Evolutionary conservation across 2,113 vertebrate species (phyloP).

Genomic region (Rana temporaria): DNA sequence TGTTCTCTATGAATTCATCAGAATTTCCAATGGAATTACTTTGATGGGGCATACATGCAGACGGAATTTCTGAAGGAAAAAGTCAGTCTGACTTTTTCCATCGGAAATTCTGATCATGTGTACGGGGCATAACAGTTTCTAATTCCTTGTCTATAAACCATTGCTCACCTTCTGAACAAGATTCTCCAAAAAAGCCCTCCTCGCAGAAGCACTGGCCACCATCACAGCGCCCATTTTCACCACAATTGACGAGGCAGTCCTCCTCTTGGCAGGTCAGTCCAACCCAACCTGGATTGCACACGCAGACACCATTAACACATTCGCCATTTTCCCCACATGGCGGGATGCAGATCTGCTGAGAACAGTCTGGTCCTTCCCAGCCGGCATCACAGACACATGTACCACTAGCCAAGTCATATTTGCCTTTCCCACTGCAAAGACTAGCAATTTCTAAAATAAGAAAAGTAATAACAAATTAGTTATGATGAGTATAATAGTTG

Average conservation of each 20-base stretch:
- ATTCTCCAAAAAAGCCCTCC: conserved; percentile 78
- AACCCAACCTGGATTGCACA: conserved; percentile 73
- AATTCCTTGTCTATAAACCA: too few relatives aligned
- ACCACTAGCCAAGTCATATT: conserved; percentile 72
- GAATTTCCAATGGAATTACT: too few relatives aligned
- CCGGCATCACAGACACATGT: conserved; percentile 80
- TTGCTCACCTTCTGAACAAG: conserved; percentile 83
- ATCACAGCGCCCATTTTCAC: conserved; percentile 80
- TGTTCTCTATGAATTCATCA: too few relatives aligned
- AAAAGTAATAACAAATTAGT: not conserved
- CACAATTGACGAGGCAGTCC: conserved; percentile 79
- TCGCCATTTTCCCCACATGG: conserved; percentile 77
- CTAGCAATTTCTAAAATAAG: conserved; percentile 66
- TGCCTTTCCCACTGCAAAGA: conserved; percentile 78
- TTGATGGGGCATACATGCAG: too few relatives aligned
- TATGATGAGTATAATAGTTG: too few relatives aligned
- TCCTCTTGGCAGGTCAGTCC: conserved; percentile 80
- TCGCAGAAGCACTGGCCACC: conserved; percentile 83
- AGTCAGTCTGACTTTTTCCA: too few relatives aligned
- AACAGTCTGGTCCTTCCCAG: conserved; percentile 84
- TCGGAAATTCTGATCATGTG: too few relatives aligned
- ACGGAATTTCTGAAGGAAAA: too few relatives aligned
- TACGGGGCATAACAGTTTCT: too few relatives aligned
- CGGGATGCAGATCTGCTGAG: conserved; percentile 72
- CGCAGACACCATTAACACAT: conserved; percentile 76